Evolutionary conservation across 2,888 invertebrate genomes (phyloP).

Genomic region (Dolomedes plantarius): DNA sequence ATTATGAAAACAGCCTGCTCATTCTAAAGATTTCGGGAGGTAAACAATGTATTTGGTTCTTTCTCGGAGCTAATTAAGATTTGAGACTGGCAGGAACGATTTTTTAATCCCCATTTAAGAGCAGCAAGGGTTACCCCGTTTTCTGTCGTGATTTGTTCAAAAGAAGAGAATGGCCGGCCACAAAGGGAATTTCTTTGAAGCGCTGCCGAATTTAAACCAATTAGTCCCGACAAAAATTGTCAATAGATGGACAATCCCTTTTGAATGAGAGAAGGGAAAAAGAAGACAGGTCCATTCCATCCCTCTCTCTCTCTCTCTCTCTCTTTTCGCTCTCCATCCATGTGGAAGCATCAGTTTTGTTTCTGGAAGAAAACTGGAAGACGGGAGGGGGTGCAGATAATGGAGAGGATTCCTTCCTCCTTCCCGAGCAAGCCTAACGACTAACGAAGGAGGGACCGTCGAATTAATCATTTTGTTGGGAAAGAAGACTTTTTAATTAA

Average conservation of each 20-base stretch:
- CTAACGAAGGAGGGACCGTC: constrained; percentile 48
- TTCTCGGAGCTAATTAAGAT: background rate
- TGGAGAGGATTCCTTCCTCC: constrained; percentile 22
- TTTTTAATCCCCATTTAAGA: background rate
- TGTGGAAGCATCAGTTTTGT: constrained; percentile 68
- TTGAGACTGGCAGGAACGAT: background rate
- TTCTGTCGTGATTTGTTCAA: background rate
- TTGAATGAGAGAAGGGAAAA: background rate
- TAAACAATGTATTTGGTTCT: background rate
- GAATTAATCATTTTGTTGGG: constrained; percentile 69
- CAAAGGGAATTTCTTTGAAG: constrained; percentile 8
- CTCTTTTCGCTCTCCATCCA: constrained; percentile 18
- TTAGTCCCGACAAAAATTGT: constrained; percentile 17
- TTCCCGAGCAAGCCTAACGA: constrained; percentile 36
- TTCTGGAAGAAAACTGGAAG: constrained; percentile 50
- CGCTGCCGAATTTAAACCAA: background rate
- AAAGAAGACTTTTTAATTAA: constrained; percentile 70
- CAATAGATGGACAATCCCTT: constrained; percentile 63
- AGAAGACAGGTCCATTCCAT: background rate
- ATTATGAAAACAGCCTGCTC: no score
- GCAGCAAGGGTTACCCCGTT: background rate
- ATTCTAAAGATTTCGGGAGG: no score
- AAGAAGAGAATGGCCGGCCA: background rate
- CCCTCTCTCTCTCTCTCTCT: background rate
- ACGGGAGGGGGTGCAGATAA: constrained; percentile 50